Base-by-base conservation (phyloP, 2,797 vertebrate species). In the Pagetopsis macropterus region DNA sequence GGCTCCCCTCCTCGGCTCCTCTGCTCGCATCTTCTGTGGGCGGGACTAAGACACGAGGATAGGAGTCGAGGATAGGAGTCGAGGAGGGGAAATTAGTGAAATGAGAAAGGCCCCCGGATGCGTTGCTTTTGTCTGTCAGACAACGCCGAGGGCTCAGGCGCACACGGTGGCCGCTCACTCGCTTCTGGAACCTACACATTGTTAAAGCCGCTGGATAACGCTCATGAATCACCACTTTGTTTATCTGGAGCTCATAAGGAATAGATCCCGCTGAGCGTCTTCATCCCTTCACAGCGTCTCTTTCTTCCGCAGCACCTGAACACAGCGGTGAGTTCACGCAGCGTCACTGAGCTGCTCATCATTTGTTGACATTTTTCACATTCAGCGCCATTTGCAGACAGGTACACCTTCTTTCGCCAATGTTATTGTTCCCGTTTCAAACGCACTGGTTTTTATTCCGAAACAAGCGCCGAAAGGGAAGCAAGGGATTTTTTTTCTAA, bases 311-410 rank as follows among this genome's bases (percentile, higher is more conserved):
- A 70, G 80, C 69, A 79, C 69, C 62, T 79, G 57, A 82, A 78
- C 61, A n/a, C 31, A 82, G 67, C 54, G 59, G 93, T 94, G 89
- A 94, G 61, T 55, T 23, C 7, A 13, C 4, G 23, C 27, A 31
- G 14, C 50, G 13, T 44, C 13, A 11, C 13, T 44, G 37, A 31
- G 48, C 31, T 68, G 56, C 50, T 65, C 51, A 58, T 51, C 61
- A 86, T 89, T 72, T 91, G 89, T 93, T 91, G 87, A 91, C 87
- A 79, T 82, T 84, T 86, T 37, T 81, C 76, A 84, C 88, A 89
- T 87, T 89, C 81, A 92, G 92, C 93, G 94, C 93, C 93, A 95
- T 94, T 95, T 94, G 89, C 92, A 91, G 88, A 87, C 89, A 91
- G 89, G 86, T 89, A 31, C 72, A 84, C 84, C 90, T 77, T 63